Evolutionary conservation across 2,797 vertebrate species (phyloP).

Genomic region (Loriculus beryllinus): DNA sequence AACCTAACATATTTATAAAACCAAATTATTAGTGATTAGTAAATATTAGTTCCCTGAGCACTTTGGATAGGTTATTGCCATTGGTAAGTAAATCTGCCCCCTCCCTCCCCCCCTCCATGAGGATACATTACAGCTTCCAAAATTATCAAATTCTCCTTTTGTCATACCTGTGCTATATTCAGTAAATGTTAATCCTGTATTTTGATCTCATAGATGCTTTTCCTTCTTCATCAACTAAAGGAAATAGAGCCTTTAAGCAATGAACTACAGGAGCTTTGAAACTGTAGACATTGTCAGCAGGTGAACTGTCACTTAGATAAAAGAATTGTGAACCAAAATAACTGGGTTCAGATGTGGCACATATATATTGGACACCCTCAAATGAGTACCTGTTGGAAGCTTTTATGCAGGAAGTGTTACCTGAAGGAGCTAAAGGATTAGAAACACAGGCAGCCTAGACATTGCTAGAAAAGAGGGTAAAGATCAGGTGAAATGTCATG

Average conservation of each 20-base stretch:
- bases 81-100: background rate
- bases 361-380: background rate
- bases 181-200: background rate
- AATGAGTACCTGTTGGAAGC: background rate
- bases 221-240: background rate
- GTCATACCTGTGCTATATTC: background rate
- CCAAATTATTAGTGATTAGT: background rate
- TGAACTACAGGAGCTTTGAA: background rate
- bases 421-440: background rate
- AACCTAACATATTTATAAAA: background rate
- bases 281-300: background rate
- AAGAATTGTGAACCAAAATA: background rate
- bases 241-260: background rate
- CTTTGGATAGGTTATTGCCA: background rate
- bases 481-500: background rate
- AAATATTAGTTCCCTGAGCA: background rate
- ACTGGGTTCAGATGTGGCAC: background rate
- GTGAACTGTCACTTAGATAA: background rate
- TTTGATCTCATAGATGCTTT: background rate
- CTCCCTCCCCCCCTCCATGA: background rate
- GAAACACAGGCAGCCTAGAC: background rate
- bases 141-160: background rate
- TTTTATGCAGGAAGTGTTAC: background rate
- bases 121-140: background rate
- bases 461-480: background rate